Percentiles rank a stretch among this genome's conserved stretches.
These are phyloP conservation scores for Unio delphinus DNA, from an alignment of 2,888 invertebrate genomes.

Conservation along the genomic window DNA sequence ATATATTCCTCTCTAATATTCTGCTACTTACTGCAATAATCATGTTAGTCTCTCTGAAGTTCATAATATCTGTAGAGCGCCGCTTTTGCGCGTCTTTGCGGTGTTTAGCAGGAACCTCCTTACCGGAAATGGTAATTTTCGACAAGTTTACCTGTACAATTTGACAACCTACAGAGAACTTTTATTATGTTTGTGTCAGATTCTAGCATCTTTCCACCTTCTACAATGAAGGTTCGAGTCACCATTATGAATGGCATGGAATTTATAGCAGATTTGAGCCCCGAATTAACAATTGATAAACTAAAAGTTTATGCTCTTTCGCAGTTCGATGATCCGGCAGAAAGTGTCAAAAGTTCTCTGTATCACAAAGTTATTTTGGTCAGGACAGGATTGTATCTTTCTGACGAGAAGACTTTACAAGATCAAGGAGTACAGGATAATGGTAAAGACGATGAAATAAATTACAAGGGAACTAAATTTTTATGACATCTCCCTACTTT, in stretches of 20 bases:
- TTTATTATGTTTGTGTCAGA: constrained; percentile 71
- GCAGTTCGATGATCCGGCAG: constrained; percentile 68
- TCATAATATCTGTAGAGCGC: too few species aligned
- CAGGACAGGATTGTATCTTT: constrained; percentile 65
- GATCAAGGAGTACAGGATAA: constrained; percentile 69
- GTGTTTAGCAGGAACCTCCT: too few species aligned
- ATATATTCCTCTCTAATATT: too few species aligned
- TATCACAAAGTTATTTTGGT: constrained; percentile 71
- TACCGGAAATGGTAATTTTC: too few species aligned
- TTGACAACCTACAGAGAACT: neutral
- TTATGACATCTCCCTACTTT: neutral
- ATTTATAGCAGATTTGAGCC: constrained; percentile 60
- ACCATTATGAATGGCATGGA: constrained; percentile 68
- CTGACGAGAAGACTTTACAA: constrained; percentile 68
- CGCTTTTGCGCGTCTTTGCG: too few species aligned
- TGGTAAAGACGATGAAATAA: constrained; percentile 49
- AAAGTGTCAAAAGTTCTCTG: constrained; percentile 68
- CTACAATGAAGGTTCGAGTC: constrained; percentile 67
- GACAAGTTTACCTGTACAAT: too few species aligned
- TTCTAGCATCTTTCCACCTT: constrained; percentile 61
- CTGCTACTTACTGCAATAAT: too few species aligned
- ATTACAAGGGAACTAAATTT: neutral
- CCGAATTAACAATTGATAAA: constrained; percentile 69
- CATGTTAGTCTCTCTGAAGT: too few species aligned
- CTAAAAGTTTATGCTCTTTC: constrained; percentile 70